A percentile compares a stretch with the other conserved stretches of the same genome.
Evolutionary conservation across 2,797 vertebrate species (phyloP).

Genomic region (Hozukius guyotensis): DNA sequence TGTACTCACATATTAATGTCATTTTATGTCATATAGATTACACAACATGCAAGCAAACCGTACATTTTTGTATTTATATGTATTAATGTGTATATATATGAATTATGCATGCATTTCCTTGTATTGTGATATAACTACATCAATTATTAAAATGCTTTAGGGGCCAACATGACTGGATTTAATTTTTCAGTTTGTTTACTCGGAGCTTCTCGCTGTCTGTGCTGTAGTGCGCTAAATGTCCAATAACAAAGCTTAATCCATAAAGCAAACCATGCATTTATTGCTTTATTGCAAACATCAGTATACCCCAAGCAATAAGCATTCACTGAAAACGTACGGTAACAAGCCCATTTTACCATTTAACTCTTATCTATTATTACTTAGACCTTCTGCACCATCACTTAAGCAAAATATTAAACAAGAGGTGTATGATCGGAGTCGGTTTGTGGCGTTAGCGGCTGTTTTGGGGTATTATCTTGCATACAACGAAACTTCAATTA

Average conservation of each 20-base stretch:
- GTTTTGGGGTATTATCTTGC: background rate
- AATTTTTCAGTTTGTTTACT: slow-evolving; percentile 52
- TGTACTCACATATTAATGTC: background rate
- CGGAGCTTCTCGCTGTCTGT: slow-evolving; percentile 12
- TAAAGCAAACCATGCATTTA: slow-evolving; percentile 26
- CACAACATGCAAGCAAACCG: background rate
- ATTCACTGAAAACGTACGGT: background rate
- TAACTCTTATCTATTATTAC: slow-evolving; percentile 20
- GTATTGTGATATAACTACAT: slow-evolving; percentile 42
- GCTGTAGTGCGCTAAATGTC: slow-evolving; percentile 26
- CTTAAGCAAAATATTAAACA: background rate
- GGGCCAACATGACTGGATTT: slow-evolving; percentile 30
- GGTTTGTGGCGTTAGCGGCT: background rate
- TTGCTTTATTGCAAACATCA: slow-evolving; percentile 44
- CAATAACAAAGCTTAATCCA: slow-evolving; percentile 25
- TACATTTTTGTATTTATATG: background rate
- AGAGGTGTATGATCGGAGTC: background rate
- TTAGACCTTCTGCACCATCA: background rate
- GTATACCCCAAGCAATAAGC: slow-evolving; percentile 20
- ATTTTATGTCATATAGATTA: background rate
- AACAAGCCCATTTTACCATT: slow-evolving; percentile 18
- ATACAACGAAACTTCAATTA: slow-evolving; percentile 2
- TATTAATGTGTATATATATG: slow-evolving; percentile 3
- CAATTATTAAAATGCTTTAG: slow-evolving; percentile 56
- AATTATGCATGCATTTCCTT: slow-evolving; percentile 45